Percentiles rank a stretch among this genome's conserved stretches.
Conservation (phyloP, 2,797 vertebrate species). For the Hypotaenidia okinawae region DNA sequence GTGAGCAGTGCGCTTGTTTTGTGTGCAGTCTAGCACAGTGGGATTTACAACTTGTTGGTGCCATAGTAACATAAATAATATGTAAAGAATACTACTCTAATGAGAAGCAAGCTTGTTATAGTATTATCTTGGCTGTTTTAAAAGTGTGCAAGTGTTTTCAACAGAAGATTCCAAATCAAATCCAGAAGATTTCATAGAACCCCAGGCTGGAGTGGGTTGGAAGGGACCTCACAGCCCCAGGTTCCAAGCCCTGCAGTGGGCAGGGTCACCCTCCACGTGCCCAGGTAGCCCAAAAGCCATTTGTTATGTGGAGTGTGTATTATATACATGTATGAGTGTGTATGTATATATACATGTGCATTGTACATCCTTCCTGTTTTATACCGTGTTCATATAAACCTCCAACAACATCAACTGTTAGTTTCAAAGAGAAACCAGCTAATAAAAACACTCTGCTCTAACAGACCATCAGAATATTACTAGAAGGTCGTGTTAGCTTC, state of each 20-base stretch:
- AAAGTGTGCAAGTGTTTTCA: not conserved
- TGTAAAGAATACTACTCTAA: not conserved
- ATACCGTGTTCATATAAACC: not conserved
- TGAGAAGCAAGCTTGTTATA: not conserved
- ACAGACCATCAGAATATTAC: not conserved
- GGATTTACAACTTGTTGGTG: slow-evolving; percentile 20
- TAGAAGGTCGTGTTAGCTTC: not conserved
- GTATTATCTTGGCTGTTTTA: not conserved
- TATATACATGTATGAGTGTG: not conserved
- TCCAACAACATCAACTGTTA: not conserved
- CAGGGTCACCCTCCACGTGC: too few relatives aligned
- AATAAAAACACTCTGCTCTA: not conserved
- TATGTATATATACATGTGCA: not conserved
- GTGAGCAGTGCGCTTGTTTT: not conserved
- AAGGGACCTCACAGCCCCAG: too few relatives aligned
- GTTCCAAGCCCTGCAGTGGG: too few relatives aligned
- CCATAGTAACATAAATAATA: slow-evolving; percentile 25
- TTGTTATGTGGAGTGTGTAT: not conserved
- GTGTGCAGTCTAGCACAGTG: not conserved
- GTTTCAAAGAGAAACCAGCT: not conserved
- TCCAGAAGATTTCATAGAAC: not conserved
- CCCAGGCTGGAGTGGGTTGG: too few relatives aligned
- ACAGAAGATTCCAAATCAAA: not conserved
- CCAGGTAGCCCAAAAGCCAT: too few relatives aligned
- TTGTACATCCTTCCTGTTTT: not conserved